phyloP scores from a whole-genome alignment of 2,888 invertebrate species.

The Hirtodrosophila confusa region DNA sequence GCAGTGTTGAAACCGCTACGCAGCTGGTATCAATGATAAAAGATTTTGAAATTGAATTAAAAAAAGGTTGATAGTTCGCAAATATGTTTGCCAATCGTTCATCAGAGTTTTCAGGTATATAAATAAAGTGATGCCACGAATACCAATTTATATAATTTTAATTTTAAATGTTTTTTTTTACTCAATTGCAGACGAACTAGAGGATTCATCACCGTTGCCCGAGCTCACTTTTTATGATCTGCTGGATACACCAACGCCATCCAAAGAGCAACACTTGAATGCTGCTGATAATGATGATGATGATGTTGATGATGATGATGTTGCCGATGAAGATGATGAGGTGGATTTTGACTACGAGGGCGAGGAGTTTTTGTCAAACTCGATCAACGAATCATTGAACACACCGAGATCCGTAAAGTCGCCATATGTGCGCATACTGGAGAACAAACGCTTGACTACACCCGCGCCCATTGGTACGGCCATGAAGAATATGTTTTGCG shows the following conservation, averaged over 20 bases:
- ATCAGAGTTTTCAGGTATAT: conserved; percentile 31
- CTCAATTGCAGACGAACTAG: conserved; percentile 63
- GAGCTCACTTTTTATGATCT: conserved; percentile 80
- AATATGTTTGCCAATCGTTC: conserved; percentile 42
- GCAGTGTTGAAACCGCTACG: conserved; percentile 22
- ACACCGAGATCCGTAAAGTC: conserved; percentile 72
- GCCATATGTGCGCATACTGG: conserved; percentile 52
- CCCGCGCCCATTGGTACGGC: conserved; percentile 37
- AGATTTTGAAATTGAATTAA: conserved; percentile 68
- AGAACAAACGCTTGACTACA: conserved; percentile 56
- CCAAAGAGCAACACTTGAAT: conserved; percentile 50
- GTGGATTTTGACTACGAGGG: conserved; percentile 24
- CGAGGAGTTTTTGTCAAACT: conserved; percentile 9
- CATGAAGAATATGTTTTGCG: conserved; percentile 45
- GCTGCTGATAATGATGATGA: conserved; percentile 32
- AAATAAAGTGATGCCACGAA: background rate
- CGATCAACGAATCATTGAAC: conserved; percentile 60
- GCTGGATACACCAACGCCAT: conserved; percentile 67
- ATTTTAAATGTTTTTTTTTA: conserved; percentile 1
- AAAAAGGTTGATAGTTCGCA: conserved; percentile 29
- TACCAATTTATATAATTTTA: background rate
- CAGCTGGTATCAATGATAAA: conserved; percentile 60
- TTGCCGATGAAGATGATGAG: conserved; percentile 35
- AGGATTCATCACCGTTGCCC: conserved; percentile 70
- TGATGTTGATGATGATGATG: conserved; percentile 37